A percentile compares a stretch with the other conserved stretches of the same genome.
phyloP scores from a whole-genome alignment of 2,888 invertebrate genomes.

The Eremobia ochroleuca region DNA sequence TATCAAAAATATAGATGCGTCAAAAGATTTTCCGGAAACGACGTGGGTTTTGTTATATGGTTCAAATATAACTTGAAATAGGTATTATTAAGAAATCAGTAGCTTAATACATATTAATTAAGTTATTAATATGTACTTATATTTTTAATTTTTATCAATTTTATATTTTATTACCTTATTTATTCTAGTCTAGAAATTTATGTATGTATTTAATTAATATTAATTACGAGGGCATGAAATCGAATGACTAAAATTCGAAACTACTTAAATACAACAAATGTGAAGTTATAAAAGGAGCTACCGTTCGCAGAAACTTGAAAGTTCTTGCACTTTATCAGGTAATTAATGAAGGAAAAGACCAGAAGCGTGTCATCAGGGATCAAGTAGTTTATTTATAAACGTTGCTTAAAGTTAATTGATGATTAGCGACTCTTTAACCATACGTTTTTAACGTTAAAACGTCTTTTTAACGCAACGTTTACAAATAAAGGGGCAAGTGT shows the following conservation, averaged over 20 bases:
- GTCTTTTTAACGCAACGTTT: not conserved
- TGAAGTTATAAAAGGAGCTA: not conserved
- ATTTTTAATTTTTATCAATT: not conserved
- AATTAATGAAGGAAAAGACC: not conserved
- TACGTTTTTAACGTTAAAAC: not conserved
- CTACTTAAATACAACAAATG: not conserved
- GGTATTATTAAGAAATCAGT: not conserved
- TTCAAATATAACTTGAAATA: not conserved
- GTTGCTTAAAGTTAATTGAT: not conserved
- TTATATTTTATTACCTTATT: not conserved
- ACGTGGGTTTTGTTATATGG: not conserved
- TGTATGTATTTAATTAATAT: not conserved
- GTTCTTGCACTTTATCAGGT: not conserved
- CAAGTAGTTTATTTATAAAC: not conserved
- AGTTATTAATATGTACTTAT: not conserved
- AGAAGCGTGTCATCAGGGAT: slow-evolving; percentile 1
- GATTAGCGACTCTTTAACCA: not conserved
- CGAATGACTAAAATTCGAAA: not conserved
- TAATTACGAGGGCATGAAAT: not conserved
- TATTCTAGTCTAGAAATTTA: not conserved
- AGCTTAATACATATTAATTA: not conserved
- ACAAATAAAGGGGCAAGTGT: not conserved
- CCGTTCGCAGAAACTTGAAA: not conserved
- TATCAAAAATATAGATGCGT: not conserved
- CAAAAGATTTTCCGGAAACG: not conserved